Evolutionary conservation across 2,888 invertebrate species (phyloP).

Genomic region (Strigamia transsilvanica): DNA sequence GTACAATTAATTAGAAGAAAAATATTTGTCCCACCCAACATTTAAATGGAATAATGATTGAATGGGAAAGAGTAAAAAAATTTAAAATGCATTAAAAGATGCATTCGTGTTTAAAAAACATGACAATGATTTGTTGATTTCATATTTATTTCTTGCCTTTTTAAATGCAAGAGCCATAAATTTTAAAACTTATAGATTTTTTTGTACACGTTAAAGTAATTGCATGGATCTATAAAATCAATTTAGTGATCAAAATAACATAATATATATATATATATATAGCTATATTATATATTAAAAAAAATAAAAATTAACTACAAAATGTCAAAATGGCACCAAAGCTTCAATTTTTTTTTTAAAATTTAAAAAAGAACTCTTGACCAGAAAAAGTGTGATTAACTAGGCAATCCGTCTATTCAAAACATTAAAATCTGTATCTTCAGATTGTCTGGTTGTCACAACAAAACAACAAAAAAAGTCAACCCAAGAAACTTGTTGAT

Average conservation of each 20-base stretch:
- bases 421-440: neutral
- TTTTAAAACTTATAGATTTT: conserved; percentile 9
- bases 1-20: conserved; percentile 36
- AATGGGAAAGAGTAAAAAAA: conserved; percentile 25
- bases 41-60: conserved; percentile 29
- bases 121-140: neutral
- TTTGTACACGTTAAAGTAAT: neutral
- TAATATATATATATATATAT: no score
- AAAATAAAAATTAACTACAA: neutral
- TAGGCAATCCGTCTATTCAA: neutral
- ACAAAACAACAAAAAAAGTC: neutral
- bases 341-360: neutral
- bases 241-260: neutral
- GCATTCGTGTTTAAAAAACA: conserved; percentile 16
- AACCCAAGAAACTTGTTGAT: neutral
- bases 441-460: neutral
- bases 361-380: neutral
- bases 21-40: conserved; percentile 24
- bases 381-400: conserved; percentile 1
- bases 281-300: no score
- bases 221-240: neutral
- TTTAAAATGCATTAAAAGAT: conserved; percentile 34
- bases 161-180: neutral
- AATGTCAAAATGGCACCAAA: neutral
- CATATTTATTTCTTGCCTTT: neutral